These are phyloP conservation scores for Manis javanica DNA, from an alignment of 2,797 vertebrate species.

Conservation along the genomic window DNA sequence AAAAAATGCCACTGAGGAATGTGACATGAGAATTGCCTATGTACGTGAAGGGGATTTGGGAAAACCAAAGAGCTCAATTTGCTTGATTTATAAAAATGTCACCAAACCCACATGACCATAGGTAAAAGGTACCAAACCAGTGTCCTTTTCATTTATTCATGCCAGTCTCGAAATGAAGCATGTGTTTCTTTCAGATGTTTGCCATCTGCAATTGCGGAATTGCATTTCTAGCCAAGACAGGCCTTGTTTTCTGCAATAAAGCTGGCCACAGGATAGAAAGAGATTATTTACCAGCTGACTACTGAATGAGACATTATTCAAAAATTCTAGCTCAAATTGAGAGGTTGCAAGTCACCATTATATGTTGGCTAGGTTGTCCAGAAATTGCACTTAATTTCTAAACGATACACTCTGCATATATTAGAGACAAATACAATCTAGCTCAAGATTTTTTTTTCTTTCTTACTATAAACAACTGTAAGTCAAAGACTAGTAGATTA, in stretches of 20 bases:
- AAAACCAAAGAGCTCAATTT: background rate
- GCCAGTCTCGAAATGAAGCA: constrained; percentile 3
- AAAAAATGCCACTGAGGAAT: constrained; percentile 10
- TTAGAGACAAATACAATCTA: background rate
- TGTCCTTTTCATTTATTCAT: constrained; percentile 32
- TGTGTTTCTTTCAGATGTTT: background rate
- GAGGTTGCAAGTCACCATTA: background rate
- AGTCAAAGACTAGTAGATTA: background rate
- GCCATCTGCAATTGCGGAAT: background rate
- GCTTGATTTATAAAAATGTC: background rate
- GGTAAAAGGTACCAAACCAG: constrained; percentile 15
- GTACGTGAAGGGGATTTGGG: background rate
- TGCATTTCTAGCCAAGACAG: background rate
- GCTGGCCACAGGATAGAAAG: background rate
- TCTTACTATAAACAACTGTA: background rate
- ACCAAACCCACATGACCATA: constrained; percentile 8
- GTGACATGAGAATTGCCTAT: background rate
- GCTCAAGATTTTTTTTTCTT: background rate
- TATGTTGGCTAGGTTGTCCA: background rate
- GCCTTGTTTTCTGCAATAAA: background rate
- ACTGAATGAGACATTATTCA: background rate
- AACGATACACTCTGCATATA: background rate
- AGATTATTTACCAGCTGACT: background rate
- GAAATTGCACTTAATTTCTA: constrained; percentile 15
- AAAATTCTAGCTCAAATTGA: background rate